These are phyloP conservation scores for Otocyon megalotis DNA, from an alignment of 2,113 vertebrate genomes.

Conservation along the genomic window DNA sequence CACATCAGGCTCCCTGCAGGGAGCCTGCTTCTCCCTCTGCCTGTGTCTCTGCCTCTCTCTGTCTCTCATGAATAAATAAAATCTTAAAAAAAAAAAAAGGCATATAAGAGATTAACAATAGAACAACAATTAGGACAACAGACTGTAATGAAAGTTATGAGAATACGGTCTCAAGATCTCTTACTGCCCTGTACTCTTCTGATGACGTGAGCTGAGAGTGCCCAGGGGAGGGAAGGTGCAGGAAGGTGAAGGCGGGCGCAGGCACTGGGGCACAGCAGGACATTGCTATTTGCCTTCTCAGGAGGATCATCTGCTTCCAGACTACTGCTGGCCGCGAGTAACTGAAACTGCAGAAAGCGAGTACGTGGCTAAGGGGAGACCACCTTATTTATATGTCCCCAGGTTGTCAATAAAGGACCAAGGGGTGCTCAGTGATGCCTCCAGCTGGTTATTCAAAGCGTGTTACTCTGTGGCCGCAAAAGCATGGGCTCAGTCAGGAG, in stretches of 20 bases:
- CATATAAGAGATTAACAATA: neutral
- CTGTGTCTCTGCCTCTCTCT: no score
- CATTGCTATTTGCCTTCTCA: neutral
- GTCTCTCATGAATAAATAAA: no score
- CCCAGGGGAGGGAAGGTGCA: neutral
- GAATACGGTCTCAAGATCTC: neutral
- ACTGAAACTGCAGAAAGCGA: neutral
- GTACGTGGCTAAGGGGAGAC: neutral
- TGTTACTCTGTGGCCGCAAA: neutral
- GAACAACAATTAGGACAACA: neutral
- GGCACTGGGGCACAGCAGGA: fast-evolving
- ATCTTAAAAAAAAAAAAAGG: neutral
- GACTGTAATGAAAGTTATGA: neutral
- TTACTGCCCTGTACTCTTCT: neutral
- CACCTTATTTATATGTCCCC: neutral
- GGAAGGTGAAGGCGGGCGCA: neutral
- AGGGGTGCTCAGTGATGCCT: neutral
- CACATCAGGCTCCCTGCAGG: no score
- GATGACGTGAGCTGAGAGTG: neutral
- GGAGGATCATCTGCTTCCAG: neutral
- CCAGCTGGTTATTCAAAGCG: neutral
- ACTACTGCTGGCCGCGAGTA: neutral
- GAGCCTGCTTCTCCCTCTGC: no score
- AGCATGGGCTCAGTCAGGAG: neutral
- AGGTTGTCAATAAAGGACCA: neutral